phyloP scores from a whole-genome alignment of 2,797 vertebrate species.

The Sebastes kiyomatsui region DNA sequence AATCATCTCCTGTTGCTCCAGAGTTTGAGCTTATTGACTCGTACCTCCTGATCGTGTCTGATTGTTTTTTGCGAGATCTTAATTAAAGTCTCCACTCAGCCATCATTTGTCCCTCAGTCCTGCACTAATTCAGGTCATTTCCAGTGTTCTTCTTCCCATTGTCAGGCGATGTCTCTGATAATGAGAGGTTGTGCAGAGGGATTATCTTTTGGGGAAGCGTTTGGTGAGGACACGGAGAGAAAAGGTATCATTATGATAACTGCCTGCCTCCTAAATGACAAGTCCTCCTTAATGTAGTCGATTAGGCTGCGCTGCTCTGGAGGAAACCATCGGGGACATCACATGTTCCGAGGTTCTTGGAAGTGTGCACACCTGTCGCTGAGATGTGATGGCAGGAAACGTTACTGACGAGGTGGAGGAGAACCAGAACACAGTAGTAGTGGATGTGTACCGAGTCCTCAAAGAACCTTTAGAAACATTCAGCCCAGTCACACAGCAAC shows the following conservation, averaged over 20 bases:
- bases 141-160: slow-evolving; percentile 55
- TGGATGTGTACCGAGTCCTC: background rate
- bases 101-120: slow-evolving; percentile 67
- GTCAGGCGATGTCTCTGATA: slow-evolving; percentile 71
- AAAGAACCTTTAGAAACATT: background rate
- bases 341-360: slow-evolving; percentile 30
- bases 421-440: background rate
- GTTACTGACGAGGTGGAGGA: background rate
- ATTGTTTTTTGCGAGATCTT: slow-evolving; percentile 75
- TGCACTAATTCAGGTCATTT: slow-evolving; percentile 64
- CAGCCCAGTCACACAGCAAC: too few relatives aligned
- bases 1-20: slow-evolving; percentile 51
- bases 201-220: slow-evolving; percentile 66
- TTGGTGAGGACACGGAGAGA: slow-evolving; percentile 57
- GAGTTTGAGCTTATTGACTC: slow-evolving; percentile 66
- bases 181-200: slow-evolving; percentile 65
- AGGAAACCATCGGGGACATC: slow-evolving; percentile 37
- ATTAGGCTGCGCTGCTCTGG: slow-evolving; percentile 43
- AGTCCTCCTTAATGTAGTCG: slow-evolving; percentile 58
- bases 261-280: slow-evolving; percentile 62
- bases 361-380: slow-evolving; percentile 35
- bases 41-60: slow-evolving; percentile 69
- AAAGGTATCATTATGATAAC: slow-evolving; percentile 73
- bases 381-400: background rate
- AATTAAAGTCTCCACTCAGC: slow-evolving; percentile 68